These are phyloP conservation scores for Mormyrus hasselquistii DNA, from an alignment of 2,797 vertebrate species.

Conservation along the genomic window DNA sequence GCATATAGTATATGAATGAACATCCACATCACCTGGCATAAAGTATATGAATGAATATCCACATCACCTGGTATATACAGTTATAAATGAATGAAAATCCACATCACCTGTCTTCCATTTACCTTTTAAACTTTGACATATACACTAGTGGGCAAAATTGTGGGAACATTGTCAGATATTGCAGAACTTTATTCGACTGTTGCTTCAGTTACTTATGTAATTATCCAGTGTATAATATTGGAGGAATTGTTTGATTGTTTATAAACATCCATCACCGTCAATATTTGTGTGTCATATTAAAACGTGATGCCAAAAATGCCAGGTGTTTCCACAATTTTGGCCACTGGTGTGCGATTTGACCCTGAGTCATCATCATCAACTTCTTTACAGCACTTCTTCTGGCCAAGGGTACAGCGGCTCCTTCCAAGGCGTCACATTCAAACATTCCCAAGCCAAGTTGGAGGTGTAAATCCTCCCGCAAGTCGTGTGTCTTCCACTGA, in stretches of 20 bases:
- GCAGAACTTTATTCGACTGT: background rate
- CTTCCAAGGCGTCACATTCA: background rate
- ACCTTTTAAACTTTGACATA: background rate
- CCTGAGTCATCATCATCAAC: background rate
- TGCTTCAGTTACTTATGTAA: background rate
- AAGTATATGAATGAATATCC: too few relatives aligned
- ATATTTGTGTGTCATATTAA: background rate
- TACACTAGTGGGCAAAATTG: background rate
- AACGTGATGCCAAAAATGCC: background rate
- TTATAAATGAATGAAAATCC: background rate
- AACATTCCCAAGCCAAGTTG: background rate
- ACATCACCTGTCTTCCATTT: background rate
- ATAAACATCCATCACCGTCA: background rate
- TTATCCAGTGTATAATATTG: background rate
- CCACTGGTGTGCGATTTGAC: background rate
- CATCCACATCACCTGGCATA: background rate
- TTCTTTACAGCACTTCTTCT: background rate
- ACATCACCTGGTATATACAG: too few relatives aligned
- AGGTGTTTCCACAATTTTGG: background rate
- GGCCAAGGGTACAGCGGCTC: background rate
- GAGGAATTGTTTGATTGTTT: background rate
- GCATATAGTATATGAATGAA: too few relatives aligned
- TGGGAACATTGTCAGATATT: background rate
- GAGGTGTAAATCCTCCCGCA: background rate
- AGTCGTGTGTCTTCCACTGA: background rate